Evolutionary conservation across 2,888 invertebrate species (phyloP).

Genomic region (Sinotaia quadrata): DNA sequence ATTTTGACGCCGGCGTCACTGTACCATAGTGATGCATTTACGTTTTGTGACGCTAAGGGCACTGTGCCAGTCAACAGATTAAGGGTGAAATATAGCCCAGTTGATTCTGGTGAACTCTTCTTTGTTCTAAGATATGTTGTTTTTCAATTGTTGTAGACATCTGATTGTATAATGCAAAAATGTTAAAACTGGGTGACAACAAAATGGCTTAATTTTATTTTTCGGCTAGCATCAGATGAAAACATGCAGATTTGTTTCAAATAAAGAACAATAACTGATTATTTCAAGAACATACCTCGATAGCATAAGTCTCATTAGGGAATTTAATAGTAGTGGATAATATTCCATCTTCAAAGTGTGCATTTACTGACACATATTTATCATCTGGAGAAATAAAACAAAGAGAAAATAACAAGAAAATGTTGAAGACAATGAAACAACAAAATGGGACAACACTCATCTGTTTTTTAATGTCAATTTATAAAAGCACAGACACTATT

Average conservation of each 20-base stretch:
- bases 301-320: conserved; percentile 48
- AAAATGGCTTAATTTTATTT: too few species aligned
- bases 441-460: not conserved
- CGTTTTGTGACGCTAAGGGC: too few species aligned
- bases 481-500: not conserved
- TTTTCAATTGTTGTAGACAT: too few species aligned
- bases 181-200: too few species aligned
- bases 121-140: too few species aligned
- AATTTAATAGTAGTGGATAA: conserved; percentile 52
- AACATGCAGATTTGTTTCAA: not conserved
- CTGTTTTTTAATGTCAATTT: not conserved
- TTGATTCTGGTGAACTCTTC: too few species aligned
- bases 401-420: not conserved
- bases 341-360: conserved; percentile 52
- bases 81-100: too few species aligned
- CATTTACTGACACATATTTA: conserved; percentile 43
- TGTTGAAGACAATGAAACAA: not conserved
- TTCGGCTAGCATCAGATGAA: too few species aligned
- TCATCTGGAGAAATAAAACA: conserved; percentile 42
- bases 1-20: too few species aligned
- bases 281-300: conserved; percentile 53
- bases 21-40: too few species aligned
- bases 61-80: too few species aligned
- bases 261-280: not conserved
- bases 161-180: too few species aligned